A percentile compares a stretch with the other conserved stretches of the same genome.
phyloP scores from a whole-genome alignment of 1,140 invertebrate species.

The Anastrepha ludens region DNA sequence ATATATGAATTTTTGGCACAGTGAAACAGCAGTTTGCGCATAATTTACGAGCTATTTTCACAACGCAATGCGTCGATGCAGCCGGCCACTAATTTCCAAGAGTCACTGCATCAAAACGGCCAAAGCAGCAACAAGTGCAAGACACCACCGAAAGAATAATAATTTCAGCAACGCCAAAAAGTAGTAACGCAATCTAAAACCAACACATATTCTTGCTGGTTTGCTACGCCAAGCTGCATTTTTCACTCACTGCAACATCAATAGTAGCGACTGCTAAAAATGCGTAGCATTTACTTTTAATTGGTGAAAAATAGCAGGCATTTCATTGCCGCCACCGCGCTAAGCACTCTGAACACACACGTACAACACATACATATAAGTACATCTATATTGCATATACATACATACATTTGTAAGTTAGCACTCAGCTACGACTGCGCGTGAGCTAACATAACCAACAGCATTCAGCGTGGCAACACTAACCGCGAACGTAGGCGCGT shows the following conservation, averaged over 20 bases:
- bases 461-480: not conserved
- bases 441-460: not conserved
- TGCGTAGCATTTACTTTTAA: slow-evolving; percentile 28
- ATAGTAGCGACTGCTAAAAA: slow-evolving; percentile 5
- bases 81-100: not conserved
- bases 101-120: not conserved
- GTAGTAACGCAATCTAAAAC: not conserved
- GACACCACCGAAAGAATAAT: not conserved
- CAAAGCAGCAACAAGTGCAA: slow-evolving; percentile 1
- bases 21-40: not conserved
- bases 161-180: not conserved
- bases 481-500: slow-evolving; percentile 2
- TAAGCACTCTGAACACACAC: slow-evolving; percentile 11
- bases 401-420: not conserved
- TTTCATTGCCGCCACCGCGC: slow-evolving; percentile 29
- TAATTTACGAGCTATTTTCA: slow-evolving; percentile 27
- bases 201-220: not conserved
- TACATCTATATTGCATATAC: not conserved
- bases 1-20: slow-evolving; percentile 3
- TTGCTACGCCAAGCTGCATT: slow-evolving; percentile 1
- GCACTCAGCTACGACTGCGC: not conserved
- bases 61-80: not conserved
- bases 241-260: not conserved
- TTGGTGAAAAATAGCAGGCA: slow-evolving; percentile 41
- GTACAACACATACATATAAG: not conserved